Evolutionary conservation across 2,113 vertebrate genomes (phyloP).

Genomic region (Leucopsar rothschildi): DNA sequence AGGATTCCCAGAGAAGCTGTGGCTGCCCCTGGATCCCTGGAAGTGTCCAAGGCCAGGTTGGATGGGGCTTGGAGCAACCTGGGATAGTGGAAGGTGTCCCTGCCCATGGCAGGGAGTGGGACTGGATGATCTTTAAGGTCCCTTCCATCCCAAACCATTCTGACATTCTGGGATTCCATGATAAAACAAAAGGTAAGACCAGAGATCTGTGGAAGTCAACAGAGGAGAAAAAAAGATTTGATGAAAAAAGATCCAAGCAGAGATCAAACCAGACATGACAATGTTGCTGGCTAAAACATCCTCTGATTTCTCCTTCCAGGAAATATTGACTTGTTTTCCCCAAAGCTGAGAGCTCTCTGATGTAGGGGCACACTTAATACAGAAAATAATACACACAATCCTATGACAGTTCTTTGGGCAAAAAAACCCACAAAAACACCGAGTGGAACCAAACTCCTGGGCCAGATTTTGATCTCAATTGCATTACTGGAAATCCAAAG

Average conservation of each 20-base stretch:
- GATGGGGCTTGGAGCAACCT: fast-evolving
- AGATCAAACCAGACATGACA: background rate
- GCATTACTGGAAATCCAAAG: background rate
- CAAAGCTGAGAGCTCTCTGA: background rate
- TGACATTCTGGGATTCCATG: background rate
- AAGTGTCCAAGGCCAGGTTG: background rate
- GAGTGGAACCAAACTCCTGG: background rate
- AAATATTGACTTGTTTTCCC: background rate
- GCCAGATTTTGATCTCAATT: background rate
- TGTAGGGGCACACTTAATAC: background rate
- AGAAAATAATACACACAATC: background rate
- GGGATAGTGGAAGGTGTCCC: background rate
- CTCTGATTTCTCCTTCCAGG: background rate
- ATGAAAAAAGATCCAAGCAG: background rate
- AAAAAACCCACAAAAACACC: background rate
- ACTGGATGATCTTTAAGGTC: fast-evolving
- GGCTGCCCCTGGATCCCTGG: background rate
- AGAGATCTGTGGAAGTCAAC: background rate
- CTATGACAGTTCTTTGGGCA: background rate
- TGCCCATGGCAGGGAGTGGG: background rate
- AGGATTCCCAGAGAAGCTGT: background rate
- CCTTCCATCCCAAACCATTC: background rate
- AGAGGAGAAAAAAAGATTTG: background rate
- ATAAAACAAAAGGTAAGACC: background rate
- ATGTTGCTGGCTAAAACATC: background rate